Percentiles rank a stretch among this genome's conserved stretches.
Conservation (phyloP, 2,797 vertebrate species). For the Apodemus agrarius region DNA sequence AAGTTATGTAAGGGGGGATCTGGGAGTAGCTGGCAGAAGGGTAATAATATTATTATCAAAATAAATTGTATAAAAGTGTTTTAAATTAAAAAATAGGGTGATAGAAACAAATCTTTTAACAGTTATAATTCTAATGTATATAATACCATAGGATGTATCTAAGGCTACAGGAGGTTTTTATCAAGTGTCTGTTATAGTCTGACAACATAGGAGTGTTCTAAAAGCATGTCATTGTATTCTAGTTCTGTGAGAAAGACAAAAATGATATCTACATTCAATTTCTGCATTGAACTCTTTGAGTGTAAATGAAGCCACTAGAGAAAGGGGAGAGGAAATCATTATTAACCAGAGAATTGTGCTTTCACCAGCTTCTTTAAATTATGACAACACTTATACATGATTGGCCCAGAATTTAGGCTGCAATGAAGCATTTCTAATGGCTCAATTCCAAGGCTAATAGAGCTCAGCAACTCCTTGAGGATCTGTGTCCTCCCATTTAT, state of each 20-base stretch:
- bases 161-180: background rate
- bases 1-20: background rate
- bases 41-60: background rate
- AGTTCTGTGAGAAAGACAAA: slow-evolving; percentile 41
- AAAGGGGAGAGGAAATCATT: background rate
- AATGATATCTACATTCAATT: background rate
- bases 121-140: background rate
- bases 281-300: slow-evolving; percentile 44
- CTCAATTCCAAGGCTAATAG: slow-evolving; percentile 77
- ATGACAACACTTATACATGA: slow-evolving; percentile 68
- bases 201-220: background rate
- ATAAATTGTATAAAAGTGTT: background rate
- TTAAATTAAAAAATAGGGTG: background rate
- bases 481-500: slow-evolving; percentile 65
- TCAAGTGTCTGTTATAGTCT: background rate
- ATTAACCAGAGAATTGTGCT: slow-evolving; percentile 47
- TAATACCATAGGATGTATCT: background rate
- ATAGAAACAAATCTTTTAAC: background rate
- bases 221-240: background rate
- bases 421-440: slow-evolving; percentile 78
- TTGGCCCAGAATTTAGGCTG: slow-evolving; percentile 73
- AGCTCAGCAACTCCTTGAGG: slow-evolving; percentile 65
- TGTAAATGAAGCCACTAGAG: background rate
- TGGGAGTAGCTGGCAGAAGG: too few species aligned
- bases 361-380: slow-evolving; percentile 65